phyloP scores from a whole-genome alignment of 2,888 invertebrate species.

The Ornithoptera alexandrae region DNA sequence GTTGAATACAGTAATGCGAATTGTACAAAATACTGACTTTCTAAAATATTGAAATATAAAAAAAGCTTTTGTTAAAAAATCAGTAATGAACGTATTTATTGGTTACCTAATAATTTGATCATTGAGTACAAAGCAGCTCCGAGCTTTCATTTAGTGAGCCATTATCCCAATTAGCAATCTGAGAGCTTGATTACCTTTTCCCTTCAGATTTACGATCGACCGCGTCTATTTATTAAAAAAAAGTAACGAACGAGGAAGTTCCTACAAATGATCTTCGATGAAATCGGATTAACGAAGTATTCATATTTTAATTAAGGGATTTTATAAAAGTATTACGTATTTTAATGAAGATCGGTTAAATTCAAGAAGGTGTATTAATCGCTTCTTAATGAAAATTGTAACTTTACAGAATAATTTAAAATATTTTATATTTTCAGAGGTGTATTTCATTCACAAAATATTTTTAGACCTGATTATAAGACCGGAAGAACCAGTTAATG shows the following conservation, averaged over 20 bases:
- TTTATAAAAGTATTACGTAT: not conserved
- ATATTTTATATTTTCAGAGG: too few relatives aligned
- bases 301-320: not conserved
- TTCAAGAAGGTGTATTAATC: too few relatives aligned
- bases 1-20: too few relatives aligned
- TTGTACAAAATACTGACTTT: too few relatives aligned
- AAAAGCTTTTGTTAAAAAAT: not conserved
- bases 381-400: too few relatives aligned
- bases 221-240: constrained; percentile 23
- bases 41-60: too few relatives aligned
- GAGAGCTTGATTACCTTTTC: constrained; percentile 28
- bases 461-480: too few relatives aligned
- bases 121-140: constrained; percentile 7
- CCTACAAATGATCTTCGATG: not conserved
- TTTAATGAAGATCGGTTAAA: too few relatives aligned
- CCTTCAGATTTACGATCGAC: constrained; percentile 26
- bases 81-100: not conserved
- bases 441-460: too few relatives aligned
- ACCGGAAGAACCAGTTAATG: too few relatives aligned
- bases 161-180: constrained; percentile 31
- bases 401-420: too few relatives aligned
- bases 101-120: constrained; percentile 19
- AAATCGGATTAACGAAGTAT: constrained; percentile 4
- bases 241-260: not conserved
- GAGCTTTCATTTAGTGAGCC: constrained; percentile 24